Evolutionary conservation across 2,113 vertebrate species (phyloP), one percentile per base, ranked within the genome.

Genomic region (Asarcornis scutulata): DNA sequence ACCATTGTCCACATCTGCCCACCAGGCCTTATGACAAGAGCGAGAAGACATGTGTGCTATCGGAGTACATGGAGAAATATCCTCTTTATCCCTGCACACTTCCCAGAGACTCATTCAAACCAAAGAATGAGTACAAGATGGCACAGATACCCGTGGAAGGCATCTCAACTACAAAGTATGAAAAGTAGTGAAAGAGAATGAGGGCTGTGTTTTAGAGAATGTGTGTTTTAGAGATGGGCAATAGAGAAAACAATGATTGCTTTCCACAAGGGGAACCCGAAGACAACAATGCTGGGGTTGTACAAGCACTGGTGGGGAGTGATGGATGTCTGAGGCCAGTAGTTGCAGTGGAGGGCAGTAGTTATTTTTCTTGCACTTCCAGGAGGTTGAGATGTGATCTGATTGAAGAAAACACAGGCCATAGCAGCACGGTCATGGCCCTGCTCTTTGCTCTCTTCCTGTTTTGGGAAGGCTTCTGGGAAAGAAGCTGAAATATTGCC

Each of bases 31-130:
- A 93, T 36, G 95, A 96, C 15, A 94, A 78, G 67, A 96, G 18
- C 27, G 97, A 97, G 81, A 97, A 97, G 76, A 86, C 95, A 77
- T 96, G 97, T 83, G 80, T 95, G 52, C 79, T 97, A 64, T 95
- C 97, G 0, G 97, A 98, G 75, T 98, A 98, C 55, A 96, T n/a
- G 42, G 86, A 97, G 14, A 94, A 67, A 82, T 98, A 97, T 36
- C 89, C 85, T 1, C 18, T 86, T 74, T 75, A 98, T 77, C 21
- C 86, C 34, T 62, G 25, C 20, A 59, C 81, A 76, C 55, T 86
- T 89, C 97, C 96, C 66, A 95, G 97, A 85, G 83, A 76, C 27
- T 97, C 97, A 46, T 97, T 95, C 88, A 97, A 97, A 72, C 96
- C 97, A 72, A 91, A 72, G 40, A 3, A 11, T 75, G 60, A 6